Base-by-base conservation (phyloP, 2,888 invertebrate genomes). In the Nemotelus pantherinus region DNA sequence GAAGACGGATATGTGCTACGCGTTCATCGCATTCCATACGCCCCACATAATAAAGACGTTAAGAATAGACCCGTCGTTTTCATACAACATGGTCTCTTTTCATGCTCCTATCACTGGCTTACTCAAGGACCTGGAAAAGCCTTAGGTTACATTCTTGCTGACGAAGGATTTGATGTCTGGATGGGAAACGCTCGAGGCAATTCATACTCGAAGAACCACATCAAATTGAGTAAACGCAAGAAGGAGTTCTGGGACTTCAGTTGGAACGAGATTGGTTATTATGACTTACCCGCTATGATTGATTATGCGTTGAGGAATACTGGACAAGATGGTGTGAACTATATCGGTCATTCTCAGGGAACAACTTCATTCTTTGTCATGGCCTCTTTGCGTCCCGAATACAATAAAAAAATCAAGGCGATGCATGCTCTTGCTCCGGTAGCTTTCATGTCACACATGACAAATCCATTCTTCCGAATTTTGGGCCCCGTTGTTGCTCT, bases 41-140 rank as follows among this genome's bases (percentile, higher is more conserved):
- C n/a, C 41, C 10, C 7, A 45, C 45, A 44, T 1, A 58, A 58
- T 6, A 9, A 4, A 5, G 57, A 41, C 9, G 72, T 44, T 6
- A 10, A 9, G n/a, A 58, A 72, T 25, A 76, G 67, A 58, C 76
- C 77, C 10, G 78, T 77, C 6, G 77, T 80, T 7, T 80, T 90
- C 0, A 88, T 92, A 64, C 68, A 92, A 60, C 92, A 92, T 81
- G 93, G 95, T 3, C 41, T 72, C 3, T 60, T 72, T 25, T 72
- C 58, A 93, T 92, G 92, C 41, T 92, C 94, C 0, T 90, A 92
- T 43, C 91, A 92, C 83, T 95, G 91, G 90, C 88, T 95, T 3
- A 85, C 93, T 67, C 91, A 92, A 85, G 92, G 92, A 0, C 92
- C 92, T 3, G 89, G 91, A 64, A 88, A 89, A 80, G 90, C 90